Evolutionary conservation across 2,797 vertebrate genomes (phyloP).

Genomic region (Acanthopagrus latus): DNA sequence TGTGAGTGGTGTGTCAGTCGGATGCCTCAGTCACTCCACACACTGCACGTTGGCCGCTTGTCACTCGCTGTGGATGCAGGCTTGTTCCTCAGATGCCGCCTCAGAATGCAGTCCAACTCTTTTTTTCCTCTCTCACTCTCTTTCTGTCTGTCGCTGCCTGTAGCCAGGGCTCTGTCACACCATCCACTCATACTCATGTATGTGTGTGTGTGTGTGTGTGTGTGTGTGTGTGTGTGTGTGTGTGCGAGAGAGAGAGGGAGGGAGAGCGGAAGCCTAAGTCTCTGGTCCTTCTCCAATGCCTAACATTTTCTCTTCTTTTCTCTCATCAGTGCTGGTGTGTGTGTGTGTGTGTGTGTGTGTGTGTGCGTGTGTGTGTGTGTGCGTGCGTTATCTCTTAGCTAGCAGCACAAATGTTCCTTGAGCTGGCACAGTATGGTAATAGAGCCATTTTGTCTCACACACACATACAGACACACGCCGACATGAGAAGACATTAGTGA

Average conservation of each 20-base stretch:
- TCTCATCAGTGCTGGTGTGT: not conserved
- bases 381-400: slow-evolving; percentile 37
- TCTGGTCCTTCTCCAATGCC: slow-evolving; percentile 5
- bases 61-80: slow-evolving; percentile 5
- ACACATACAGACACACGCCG: not conserved
- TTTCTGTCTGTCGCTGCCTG: slow-evolving; percentile 9
- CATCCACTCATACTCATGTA: not conserved
- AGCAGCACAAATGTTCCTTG: slow-evolving; percentile 37
- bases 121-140: not conserved
- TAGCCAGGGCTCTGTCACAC: slow-evolving; percentile 1
- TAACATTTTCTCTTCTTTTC: slow-evolving; percentile 3
- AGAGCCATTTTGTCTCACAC: slow-evolving; percentile 37
- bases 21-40: not conserved
- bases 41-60: not conserved
- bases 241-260: not conserved
- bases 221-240: not conserved
- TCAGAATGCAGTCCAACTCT: slow-evolving; percentile 16
- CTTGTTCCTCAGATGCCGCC: not conserved
- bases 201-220: not conserved
- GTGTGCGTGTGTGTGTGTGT: not conserved
- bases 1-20: slow-evolving; percentile 6
- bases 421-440: slow-evolving; percentile 36
- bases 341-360: not conserved
- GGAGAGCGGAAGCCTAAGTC: not conserved
- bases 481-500: not conserved